Evolutionary conservation across 2,113 vertebrate species (phyloP), one percentile per base, ranked within the genome.

Genomic region (Odocoileus hemionus): DNA sequence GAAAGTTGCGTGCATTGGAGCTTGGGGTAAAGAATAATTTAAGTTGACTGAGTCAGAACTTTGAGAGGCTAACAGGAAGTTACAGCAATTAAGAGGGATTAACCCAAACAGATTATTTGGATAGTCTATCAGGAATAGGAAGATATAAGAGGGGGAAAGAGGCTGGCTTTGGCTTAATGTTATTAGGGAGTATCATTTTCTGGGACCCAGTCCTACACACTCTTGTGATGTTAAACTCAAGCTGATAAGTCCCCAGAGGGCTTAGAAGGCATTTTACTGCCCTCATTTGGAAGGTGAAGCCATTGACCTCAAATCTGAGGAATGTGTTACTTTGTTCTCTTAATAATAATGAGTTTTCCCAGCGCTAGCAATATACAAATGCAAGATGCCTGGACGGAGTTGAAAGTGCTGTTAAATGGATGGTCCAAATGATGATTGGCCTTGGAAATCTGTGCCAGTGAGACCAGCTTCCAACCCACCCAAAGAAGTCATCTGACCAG

Each of bases 281-380:
- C 45, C 83, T 94, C 45, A 47, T 84, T 97, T 93, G 92, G 92
- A 96, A 96, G 28, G 92, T 94, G 52, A 88, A 88, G 7, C 57
- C 50, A 50, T 36, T 94, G 93, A 96, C 50, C 26, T 97, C 90
- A 96, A 97, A 94, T 67, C 15, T 26, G 74, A 91, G 26, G 64
- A 96, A 96, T 85, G 86, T 80, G 23, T 92, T 93, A 86, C 55
- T 95, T 96, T 95, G 85, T 91, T 97, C 80, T 85, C 61, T 87
- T 93, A 92, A 79, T 80, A 88, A 91, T 92, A 43, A 89, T n/a
- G 47, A 95, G 67, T 79, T 76, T 93, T 92, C 89, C 39, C 55
- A 90, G 74, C 45, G 26, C 21, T 58, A 86, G 67, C 28, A 61
- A 52, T 76, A 47, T 39, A 96, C 61, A 96, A 92, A 96, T 83